Base-by-base conservation (phyloP, 2,888 invertebrate species). In the Aproaerema taeniolella region DNA sequence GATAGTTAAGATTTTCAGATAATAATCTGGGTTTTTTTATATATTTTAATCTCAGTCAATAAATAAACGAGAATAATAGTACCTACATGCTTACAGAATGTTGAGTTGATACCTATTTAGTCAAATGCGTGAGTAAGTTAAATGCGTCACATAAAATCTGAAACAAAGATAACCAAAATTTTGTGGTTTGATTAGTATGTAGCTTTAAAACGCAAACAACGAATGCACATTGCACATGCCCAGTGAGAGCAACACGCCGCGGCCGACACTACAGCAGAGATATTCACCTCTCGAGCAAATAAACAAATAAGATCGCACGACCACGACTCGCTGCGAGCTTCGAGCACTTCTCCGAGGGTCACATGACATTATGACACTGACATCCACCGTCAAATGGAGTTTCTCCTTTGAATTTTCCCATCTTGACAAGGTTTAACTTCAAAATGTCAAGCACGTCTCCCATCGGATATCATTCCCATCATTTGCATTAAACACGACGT, bases 261-360 rank as follows among this genome's bases (percentile, higher is more conserved):
- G n/a, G n/a, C n/a, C n/a, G n/a, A 58, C 63, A 47, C 50, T 50
- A 51, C 55, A 50, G 53, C 52, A 46, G 53, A 59, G 58, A 55
- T 50, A 55, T 58, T 58, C 51, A 51, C 55, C 46, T 54, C 42
- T 8, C 42, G 38, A 55, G 56, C 59, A 70, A 66, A 69, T 38
- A 47, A 57, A 59, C 60, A 67, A 65, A 67, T 65, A 62, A 68
- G 65, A 64, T 58, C 45, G 61, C 59, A 59, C 58, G 58, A 66
- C 58, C 61, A 61, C 56, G 58, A 62, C 55, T 58, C 49, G 55
- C 49, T 61, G 67, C 61, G 66, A 62, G 63, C 54, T 56, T n/a
- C n/a, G n/a, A n/a, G n/a, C n/a, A n/a, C n/a, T n/a, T n/a, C 20
- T 20, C 8, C 8, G 20, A 55, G 63, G 67, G 64, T 71, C 69